Base-by-base conservation (phyloP, 2,113 vertebrate species). In the Heloderma charlesbogerti region DNA sequence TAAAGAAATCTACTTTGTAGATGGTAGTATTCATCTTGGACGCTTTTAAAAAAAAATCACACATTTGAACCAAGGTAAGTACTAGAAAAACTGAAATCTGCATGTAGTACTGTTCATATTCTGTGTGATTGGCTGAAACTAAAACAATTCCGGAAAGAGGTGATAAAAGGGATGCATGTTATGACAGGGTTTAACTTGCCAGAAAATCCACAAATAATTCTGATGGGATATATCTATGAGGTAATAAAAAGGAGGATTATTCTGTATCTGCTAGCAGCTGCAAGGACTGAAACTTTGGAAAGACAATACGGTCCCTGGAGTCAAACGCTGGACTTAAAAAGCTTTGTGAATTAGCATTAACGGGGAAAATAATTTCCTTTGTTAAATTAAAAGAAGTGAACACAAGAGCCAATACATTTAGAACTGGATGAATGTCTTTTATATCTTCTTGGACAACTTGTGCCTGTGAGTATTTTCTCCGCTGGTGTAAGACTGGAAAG, bases 181-280 rank as follows among this genome's bases (percentile, higher is more conserved):
- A 34, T 57, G 7, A 82, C 51, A 8, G 31, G 34, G 16, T 82
- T 22, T 60, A 10, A 57, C 2, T 82, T 82, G 48, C 80, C 51
- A 82, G 80, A 82, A 82, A 82, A 82, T 25, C 80, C 54, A 82
- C 51, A 82, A 60, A 82, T 57, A 8, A 82, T 82, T 82, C 80
- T 57, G 80, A 82, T 57, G 48, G 51, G 51, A 60, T 37, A 25
- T 60, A 82, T 82, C 80, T 82, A 60, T 82, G 80, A 82, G 80
- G 80, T 82, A 60, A 82, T 82, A 82, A 81, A 80, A 34, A 9
- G 29, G 18, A 82, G 34, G 51, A 60, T 82, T 82, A 37, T 82
- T 82, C 34, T n/a, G 9, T 60, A 57, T 82, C 54, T 57, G 34
- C 80, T 60, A 57, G 31, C 80, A 82, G 51, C 79, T 34, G 48